Evolutionary conservation across 1,140 invertebrate genomes (phyloP), one percentile per base, ranked within the genome.

Genomic region (Ceratina japonica): DNA sequence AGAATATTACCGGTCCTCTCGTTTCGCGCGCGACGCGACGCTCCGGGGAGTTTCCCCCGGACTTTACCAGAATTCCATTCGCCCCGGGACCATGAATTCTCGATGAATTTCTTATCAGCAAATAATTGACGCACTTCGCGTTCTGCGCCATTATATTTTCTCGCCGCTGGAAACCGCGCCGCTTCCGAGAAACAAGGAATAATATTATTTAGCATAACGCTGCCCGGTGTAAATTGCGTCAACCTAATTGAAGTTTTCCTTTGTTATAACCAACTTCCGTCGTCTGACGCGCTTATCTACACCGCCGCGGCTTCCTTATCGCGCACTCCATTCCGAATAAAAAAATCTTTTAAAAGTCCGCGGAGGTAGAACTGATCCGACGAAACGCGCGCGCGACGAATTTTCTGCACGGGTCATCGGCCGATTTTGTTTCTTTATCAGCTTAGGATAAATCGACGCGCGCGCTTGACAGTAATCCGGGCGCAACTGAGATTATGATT

Each of bases 1-100:
- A 83, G 63, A 74, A 82, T 79, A 83, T 82, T 74, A 64, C 37
- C 75, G 20, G 13, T 15, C 2, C 37, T 10, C 37, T 16, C n/a
- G n/a, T 10, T 8, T 5, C 37, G 1, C 37, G 3, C 37, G 10
- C 37, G 37, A 44, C 37, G 37, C 37, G 37, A 44, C 37, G 37
- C 37, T 44, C 37, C 16, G 27, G 10, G 27, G 12, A 51, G 44
- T 12, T 72, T 31, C n/a, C 5, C 51, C 8, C 3, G 12, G 20
- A 31, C n/a, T 37, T 31, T 7, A 51, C 3, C 15, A 20, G 16
- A 65, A 51, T 65, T 54, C 27, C 20, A 56, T 75, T 75, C 31
- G 62, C 18, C 27, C 2, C 15, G 15, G 31, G 62, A n/a, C n/a
- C 12, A 75, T 75, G 72, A 65, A 65, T 65, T 75, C 24, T 44